A percentile compares a stretch with the other conserved stretches of the same genome.
These are phyloP conservation scores for Hypomecis punctinalis DNA, from an alignment of 2,888 invertebrate species.

Conservation along the genomic window DNA sequence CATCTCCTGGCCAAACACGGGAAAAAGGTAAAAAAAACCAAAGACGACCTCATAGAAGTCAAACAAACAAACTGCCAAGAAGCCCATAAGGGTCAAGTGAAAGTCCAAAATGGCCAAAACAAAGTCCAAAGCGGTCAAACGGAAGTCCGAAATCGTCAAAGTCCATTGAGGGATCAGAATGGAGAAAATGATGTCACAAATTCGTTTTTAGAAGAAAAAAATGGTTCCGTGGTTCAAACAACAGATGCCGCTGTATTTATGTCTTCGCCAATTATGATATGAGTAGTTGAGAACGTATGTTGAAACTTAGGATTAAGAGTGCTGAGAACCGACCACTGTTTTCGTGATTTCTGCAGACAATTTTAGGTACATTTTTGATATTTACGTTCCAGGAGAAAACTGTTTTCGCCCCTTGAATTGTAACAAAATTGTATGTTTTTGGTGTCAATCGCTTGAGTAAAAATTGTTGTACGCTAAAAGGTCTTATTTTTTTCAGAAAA, in stretches of 20 bases:
- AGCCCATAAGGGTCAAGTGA: background rate
- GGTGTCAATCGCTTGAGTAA: too few relatives aligned
- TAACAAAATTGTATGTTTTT: too few relatives aligned
- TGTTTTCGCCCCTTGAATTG: too few relatives aligned
- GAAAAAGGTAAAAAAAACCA: constrained; percentile 41
- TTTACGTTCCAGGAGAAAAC: too few relatives aligned
- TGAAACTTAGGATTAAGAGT: too few relatives aligned
- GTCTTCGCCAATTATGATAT: background rate
- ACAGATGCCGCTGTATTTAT: constrained; percentile 3
- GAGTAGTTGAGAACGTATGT: background rate
- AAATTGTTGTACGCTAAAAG: too few relatives aligned
- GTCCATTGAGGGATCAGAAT: background rate
- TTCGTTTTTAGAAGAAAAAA: background rate
- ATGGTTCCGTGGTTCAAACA: background rate
- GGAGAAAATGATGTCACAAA: background rate
- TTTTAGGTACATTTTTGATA: too few relatives aligned
- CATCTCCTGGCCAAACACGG: constrained; percentile 67
- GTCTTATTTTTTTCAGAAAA: too few relatives aligned
- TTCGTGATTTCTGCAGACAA: too few relatives aligned
- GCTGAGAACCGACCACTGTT: too few relatives aligned
- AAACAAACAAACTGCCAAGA: background rate
- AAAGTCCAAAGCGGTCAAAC: background rate
- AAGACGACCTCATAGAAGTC: constrained; percentile 23
- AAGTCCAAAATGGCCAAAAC: background rate
- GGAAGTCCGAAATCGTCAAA: background rate